A percentile compares a stretch with the other conserved stretches of the same genome.
Evolutionary conservation across 2,797 vertebrate species (phyloP).

Genomic region (Okamejei kenojei): DNA sequence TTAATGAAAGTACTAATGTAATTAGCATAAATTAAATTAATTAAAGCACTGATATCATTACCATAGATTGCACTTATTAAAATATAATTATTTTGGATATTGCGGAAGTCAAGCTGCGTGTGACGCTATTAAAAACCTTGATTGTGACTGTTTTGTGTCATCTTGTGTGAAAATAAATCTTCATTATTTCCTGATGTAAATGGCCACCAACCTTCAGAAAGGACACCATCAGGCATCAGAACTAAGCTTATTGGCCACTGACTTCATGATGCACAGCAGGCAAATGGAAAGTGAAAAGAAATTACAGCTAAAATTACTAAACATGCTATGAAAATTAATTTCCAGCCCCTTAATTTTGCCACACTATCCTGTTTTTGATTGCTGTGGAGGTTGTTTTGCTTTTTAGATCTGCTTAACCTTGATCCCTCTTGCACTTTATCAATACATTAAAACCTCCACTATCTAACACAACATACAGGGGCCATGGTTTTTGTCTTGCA

Average conservation of each 20-base stretch:
- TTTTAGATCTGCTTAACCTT: not conserved
- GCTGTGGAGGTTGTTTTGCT: not conserved
- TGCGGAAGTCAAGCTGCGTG: not conserved
- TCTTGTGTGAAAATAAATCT: not conserved
- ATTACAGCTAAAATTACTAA: not conserved
- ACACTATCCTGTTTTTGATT: not conserved
- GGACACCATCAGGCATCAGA: not conserved
- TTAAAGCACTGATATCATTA: slow-evolving; percentile 32
- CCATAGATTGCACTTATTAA: slow-evolving; percentile 32
- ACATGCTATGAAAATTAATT: slow-evolving; percentile 12
- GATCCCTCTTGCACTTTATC: not conserved
- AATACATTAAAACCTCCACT: not conserved
- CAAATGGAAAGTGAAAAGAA: not conserved
- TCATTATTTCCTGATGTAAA: slow-evolving; percentile 10
- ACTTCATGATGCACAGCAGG: not conserved
- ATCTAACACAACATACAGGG: not conserved
- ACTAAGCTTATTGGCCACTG: not conserved
- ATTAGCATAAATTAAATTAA: slow-evolving; percentile 26
- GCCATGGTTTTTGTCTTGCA: not conserved
- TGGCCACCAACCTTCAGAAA: not conserved
- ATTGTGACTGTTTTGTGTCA: slow-evolving; percentile 1
- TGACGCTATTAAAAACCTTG: slow-evolving; percentile 14
- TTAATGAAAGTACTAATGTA: slow-evolving; percentile 10
- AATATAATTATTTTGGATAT: slow-evolving; percentile 35
- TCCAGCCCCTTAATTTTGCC: not conserved